Conservation (phyloP, 2,888 invertebrate genomes). For the Macropis europaea region DNA sequence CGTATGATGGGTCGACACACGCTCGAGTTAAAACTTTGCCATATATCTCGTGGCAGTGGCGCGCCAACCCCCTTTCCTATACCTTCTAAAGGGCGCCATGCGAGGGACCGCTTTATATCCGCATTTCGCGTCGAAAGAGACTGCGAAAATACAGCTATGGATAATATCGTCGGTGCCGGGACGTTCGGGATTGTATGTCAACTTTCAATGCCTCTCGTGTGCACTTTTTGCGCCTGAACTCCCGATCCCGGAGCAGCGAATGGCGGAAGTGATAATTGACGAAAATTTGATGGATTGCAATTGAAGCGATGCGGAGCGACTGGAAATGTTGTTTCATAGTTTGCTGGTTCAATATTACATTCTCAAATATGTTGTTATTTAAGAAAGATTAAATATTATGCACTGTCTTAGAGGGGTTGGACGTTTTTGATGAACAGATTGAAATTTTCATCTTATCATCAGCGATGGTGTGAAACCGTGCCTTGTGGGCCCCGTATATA, state of each 20-base stretch:
- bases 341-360: not conserved
- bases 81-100: slow-evolving; percentile 36
- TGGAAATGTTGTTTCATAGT: not conserved
- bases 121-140: slow-evolving; percentile 48
- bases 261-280: not conserved
- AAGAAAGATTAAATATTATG: not conserved
- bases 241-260: not conserved
- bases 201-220: slow-evolving; percentile 9
- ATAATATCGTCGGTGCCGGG: slow-evolving; percentile 28
- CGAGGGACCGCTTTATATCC: slow-evolving; percentile 51
- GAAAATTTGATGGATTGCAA: not conserved
- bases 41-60: slow-evolving; percentile 57
- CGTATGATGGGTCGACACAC: slow-evolving; percentile 72
- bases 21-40: slow-evolving; percentile 72
- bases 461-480: slow-evolving; percentile 5
- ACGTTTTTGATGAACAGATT: not conserved
- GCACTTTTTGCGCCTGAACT: slow-evolving; percentile 9
- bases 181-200: slow-evolving; percentile 32
- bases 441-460: slow-evolving; percentile 15
- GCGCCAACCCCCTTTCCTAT: slow-evolving; percentile 30
- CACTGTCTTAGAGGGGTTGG: not conserved
- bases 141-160: slow-evolving; percentile 52
- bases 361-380: not conserved
- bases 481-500: slow-evolving; percentile 22
- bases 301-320: not conserved